Evolutionary conservation across 2,888 invertebrate genomes (phyloP).

Genomic region (Orchesella flavescens): DNA sequence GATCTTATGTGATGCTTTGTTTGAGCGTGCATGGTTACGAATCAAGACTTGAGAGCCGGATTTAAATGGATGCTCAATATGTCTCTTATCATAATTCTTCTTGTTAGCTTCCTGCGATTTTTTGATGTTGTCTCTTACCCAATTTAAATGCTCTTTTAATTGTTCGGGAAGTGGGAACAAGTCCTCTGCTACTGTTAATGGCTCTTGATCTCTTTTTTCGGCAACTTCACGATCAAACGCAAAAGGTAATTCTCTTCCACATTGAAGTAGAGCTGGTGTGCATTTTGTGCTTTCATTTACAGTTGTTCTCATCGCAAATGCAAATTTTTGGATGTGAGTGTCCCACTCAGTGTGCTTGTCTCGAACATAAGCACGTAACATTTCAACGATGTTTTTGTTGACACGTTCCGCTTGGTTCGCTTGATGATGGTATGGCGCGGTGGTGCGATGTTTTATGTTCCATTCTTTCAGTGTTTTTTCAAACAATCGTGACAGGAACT

Average conservation of each 20-base stretch:
- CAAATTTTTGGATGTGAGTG: slow-evolving; percentile 15
- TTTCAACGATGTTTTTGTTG: slow-evolving; percentile 24
- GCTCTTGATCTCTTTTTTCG: too few species aligned
- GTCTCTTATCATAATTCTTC: too few species aligned
- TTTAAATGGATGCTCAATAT: too few species aligned
- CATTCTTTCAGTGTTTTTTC: slow-evolving; percentile 14
- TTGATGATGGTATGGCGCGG: slow-evolving; percentile 29
- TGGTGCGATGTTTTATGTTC: neutral
- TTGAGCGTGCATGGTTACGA: too few species aligned
- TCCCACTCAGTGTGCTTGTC: slow-evolving; percentile 18
- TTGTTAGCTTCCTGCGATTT: too few species aligned
- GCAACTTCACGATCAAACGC: too few species aligned
- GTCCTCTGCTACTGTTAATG: too few species aligned
- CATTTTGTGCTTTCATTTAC: slow-evolving; percentile 27
- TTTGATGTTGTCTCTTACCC: too few species aligned
- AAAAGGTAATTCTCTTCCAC: neutral
- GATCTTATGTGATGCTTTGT: too few species aligned
- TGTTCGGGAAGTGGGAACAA: too few species aligned
- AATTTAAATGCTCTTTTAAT: too few species aligned
- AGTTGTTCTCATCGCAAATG: neutral
- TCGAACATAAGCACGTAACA: slow-evolving; percentile 16
- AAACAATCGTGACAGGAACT: neutral
- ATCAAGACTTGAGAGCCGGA: too few species aligned
- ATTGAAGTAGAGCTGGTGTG: slow-evolving; percentile 26
- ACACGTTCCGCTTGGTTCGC: slow-evolving; percentile 40